Percentiles rank a stretch among this genome's conserved stretches.
These are phyloP conservation scores for Sebastes alutus DNA, from an alignment of 2,797 vertebrate species.

Conservation along the genomic window DNA sequence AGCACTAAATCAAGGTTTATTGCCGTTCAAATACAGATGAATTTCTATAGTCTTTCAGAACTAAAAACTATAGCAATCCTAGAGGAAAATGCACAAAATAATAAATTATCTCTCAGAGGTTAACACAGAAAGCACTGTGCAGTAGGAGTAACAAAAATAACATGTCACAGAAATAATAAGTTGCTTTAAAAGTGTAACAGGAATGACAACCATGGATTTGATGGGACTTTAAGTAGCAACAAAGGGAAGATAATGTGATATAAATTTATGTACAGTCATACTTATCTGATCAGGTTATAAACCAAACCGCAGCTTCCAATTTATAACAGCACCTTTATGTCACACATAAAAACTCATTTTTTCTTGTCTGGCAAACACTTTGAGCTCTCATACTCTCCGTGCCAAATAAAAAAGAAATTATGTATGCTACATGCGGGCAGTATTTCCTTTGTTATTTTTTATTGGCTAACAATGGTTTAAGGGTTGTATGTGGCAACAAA, in stretches of 20 bases:
- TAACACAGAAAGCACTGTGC: neutral
- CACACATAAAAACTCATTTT: constrained; percentile 22
- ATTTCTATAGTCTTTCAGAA: neutral
- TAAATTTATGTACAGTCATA: constrained; percentile 13
- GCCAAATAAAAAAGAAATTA: constrained; percentile 26
- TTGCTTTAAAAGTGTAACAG: neutral
- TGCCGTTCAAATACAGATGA: neutral
- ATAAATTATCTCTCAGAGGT: neutral
- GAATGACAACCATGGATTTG: neutral
- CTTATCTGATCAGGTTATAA: constrained; percentile 25
- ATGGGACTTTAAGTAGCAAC: neutral
- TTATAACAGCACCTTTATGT: constrained; percentile 17
- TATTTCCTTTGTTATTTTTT: constrained; percentile 4
- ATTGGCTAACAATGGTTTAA: neutral
- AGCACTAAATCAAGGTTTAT: neutral
- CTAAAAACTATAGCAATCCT: neutral
- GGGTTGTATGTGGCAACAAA: neutral
- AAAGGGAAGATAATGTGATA: constrained; percentile 1
- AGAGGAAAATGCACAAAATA: neutral
- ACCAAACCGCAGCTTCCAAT: constrained; percentile 8
- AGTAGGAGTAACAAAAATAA: neutral
- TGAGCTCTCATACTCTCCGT: neutral
- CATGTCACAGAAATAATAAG: neutral
- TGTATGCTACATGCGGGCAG: neutral
- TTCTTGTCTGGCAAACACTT: constrained; percentile 8